Percentiles rank a stretch among this genome's conserved stretches.
These are phyloP conservation scores for Ahaetulla prasina DNA, from an alignment of 2,113 vertebrate species.

Conservation along the genomic window DNA sequence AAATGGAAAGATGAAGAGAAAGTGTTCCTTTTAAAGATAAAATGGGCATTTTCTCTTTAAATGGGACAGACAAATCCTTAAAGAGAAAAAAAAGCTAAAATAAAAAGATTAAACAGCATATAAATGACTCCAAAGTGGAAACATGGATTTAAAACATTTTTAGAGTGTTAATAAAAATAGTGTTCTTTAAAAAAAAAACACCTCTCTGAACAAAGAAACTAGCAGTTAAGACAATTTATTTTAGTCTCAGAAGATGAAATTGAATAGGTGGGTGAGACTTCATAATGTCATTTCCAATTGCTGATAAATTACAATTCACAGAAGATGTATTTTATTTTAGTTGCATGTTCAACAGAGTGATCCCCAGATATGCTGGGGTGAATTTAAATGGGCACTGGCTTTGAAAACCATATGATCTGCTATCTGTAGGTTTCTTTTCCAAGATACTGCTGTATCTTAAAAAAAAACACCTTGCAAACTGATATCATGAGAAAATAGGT, in stretches of 20 bases:
- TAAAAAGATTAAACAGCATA: background rate
- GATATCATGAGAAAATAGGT: background rate
- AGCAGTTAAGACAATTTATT: background rate
- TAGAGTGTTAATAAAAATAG: conserved; percentile 3
- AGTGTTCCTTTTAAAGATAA: background rate
- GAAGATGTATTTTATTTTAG: background rate
- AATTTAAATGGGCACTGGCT: background rate
- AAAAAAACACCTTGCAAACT: background rate
- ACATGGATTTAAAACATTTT: conserved; percentile 22
- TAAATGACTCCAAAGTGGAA: conserved; percentile 18
- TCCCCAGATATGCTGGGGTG: background rate
- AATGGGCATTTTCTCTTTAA: background rate
- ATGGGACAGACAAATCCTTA: background rate
- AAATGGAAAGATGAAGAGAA: background rate
- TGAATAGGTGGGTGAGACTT: background rate
- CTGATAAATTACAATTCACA: rapidly evolving
- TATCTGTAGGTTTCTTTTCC: background rate
- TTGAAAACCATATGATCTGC: background rate
- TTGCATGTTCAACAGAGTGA: background rate
- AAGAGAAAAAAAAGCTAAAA: background rate
- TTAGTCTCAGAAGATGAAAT: conserved; percentile 12
- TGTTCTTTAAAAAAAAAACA: background rate
- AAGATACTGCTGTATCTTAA: background rate
- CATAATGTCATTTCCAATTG: background rate
- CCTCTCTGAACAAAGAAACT: background rate